These are phyloP conservation scores for Sebastes minor DNA, from an alignment of 2,797 vertebrate genomes.

Conservation along the genomic window DNA sequence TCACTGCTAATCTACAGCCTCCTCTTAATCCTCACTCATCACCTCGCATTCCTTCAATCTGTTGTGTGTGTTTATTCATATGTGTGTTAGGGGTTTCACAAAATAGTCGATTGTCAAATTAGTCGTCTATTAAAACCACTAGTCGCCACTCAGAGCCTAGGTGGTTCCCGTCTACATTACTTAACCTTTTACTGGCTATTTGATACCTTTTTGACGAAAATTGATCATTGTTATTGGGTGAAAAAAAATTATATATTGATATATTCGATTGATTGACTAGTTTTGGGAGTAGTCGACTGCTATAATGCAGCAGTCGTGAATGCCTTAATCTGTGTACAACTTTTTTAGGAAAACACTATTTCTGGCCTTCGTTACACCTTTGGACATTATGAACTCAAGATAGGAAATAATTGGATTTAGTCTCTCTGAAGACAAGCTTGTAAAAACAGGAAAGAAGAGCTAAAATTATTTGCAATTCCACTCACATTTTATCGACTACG, in stretches of 20 bases:
- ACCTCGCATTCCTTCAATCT: constrained; percentile 26
- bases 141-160: not conserved
- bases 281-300: not conserved
- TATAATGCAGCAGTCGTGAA: not conserved
- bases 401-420: not conserved
- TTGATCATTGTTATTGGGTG: not conserved
- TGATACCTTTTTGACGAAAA: not conserved
- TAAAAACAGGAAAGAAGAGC: not conserved
- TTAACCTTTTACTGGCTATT: not conserved
- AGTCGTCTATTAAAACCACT: too few relatives aligned
- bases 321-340: not conserved
- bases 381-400: not conserved
- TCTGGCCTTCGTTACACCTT: not conserved
- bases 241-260: not conserved
- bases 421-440: not conserved
- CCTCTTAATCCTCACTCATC: constrained; percentile 43
- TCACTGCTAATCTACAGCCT: constrained; percentile 59
- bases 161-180: not conserved
- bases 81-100: not conserved
- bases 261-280: not conserved
- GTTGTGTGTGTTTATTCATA: constrained; percentile 27
- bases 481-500: not conserved
- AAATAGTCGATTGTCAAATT: not conserved
- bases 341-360: not conserved
- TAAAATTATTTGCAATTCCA: not conserved